A percentile compares a stretch with the other conserved stretches of the same genome.
phyloP scores from a whole-genome alignment of 2,797 vertebrate species.

The Urosaurus nigricauda region DNA sequence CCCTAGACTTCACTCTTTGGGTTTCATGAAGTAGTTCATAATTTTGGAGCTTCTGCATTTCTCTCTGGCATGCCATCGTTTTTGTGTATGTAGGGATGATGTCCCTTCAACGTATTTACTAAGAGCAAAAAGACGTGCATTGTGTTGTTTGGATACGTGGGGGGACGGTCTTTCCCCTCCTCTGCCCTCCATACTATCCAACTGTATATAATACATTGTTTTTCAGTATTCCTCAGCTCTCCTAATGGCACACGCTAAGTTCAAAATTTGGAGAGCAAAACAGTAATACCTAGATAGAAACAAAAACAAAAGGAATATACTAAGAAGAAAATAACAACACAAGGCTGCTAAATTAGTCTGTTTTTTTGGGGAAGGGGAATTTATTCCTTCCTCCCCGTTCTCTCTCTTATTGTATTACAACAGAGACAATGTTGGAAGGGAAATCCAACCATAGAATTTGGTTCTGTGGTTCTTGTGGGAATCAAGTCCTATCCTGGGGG shows the following conservation, averaged over 20 bases:
- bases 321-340: slow-evolving; percentile 16
- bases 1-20: slow-evolving; percentile 68
- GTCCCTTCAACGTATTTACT: slow-evolving; percentile 1
- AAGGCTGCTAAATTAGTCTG: slow-evolving; percentile 86
- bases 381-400: slow-evolving; percentile 1
- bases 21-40: slow-evolving; percentile 61
- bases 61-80: slow-evolving; percentile 61
- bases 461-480: too few relatives aligned
- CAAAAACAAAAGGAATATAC: neutral
- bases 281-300: neutral
- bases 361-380: neutral
- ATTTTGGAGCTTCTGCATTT: slow-evolving; percentile 58
- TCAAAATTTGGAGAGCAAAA: slow-evolving; percentile 63
- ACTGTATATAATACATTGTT: slow-evolving; percentile 77
- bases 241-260: slow-evolving; percentile 78
- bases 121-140: slow-evolving; percentile 47
- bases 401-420: rapidly evolving
- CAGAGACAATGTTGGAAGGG: slow-evolving; percentile 28
- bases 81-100: neutral
- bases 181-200: slow-evolving; percentile 63
- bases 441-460: rapidly evolving
- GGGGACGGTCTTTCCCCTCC: neutral
- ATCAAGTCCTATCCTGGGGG: too few relatives aligned
- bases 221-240: slow-evolving; percentile 91
- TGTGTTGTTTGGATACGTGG: slow-evolving; percentile 56